Base-by-base conservation (phyloP, 2,113 vertebrate species). In the Merops nubicus region DNA sequence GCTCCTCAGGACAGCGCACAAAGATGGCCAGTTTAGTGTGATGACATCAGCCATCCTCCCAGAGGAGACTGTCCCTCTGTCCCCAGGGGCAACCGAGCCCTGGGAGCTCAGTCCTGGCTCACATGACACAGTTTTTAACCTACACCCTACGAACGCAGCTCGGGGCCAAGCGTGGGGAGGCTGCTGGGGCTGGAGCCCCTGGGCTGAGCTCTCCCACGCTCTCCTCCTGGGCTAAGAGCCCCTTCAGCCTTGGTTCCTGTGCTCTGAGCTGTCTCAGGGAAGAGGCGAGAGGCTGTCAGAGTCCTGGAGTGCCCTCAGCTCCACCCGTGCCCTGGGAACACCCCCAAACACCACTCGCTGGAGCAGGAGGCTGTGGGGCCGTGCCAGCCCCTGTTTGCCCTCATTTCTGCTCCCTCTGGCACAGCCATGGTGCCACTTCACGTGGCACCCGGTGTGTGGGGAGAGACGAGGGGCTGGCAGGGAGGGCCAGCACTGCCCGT, bases 381-480 rank as follows among this genome's bases (percentile, higher is more conserved):
- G 2, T n/a, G 6, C 26, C 76, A 80, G 73, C 25, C 60, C 53
- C 75, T 94, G 69, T 96, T 95, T 93, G 68, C 59, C 63, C 50
- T 92, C 2, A 0, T 33, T 95, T 80, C 43, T 90, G 62, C 79
- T 92, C 67, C 87, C 81, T 59, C 87, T 28, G 0, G 50, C 70
- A 82, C 68, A 18, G 73, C 72, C 29, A 4, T 94, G 83, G 94
- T 95, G 94, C 82, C 91, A n/a, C 78, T 86, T 90, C 82, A 34
- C 72, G 26, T 8, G 20, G 83, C 28, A 26, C 72, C 78, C 36
- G 6, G 75, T 3, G 5, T 9, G 1, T 11, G 60, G 89, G 83
- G 80, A 92, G 50, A 53, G 68, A 31, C 1, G 11, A 92, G 85
- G 83, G 91, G 91, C 89, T 92, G 51, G 67, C 86, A 89, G 86